phyloP scores from a whole-genome alignment of 2,113 vertebrate genomes.

The Hiodon alosoides region DNA sequence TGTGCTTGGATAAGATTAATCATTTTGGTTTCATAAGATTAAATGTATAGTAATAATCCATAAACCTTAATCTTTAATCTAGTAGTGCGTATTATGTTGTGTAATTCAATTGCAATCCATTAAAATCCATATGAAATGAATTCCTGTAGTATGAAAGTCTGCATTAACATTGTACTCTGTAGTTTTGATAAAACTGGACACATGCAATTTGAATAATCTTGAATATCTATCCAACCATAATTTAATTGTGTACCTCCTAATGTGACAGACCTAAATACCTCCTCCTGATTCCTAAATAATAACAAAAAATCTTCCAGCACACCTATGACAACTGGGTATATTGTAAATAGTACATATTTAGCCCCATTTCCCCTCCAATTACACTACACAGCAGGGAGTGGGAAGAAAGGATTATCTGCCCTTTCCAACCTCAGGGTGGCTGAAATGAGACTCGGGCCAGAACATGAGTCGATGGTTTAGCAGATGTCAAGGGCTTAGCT shows the following conservation, averaged over 20 bases:
- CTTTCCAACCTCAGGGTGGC: not conserved
- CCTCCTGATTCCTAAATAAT: not conserved
- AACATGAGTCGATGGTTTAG: not conserved
- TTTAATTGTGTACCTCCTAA: not conserved
- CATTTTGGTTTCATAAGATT: not conserved
- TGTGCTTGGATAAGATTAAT: not conserved
- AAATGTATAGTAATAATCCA: not conserved
- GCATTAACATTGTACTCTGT: not conserved
- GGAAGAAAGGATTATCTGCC: not conserved
- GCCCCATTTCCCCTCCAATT: not conserved
- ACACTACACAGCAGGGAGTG: not conserved
- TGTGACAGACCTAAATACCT: not conserved
- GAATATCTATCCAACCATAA: not conserved
- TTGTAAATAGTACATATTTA: not conserved
- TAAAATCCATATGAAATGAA: not conserved
- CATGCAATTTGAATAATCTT: not conserved
- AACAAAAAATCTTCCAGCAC: constrained; percentile 10
- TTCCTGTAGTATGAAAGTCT: not conserved
- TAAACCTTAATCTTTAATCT: not conserved
- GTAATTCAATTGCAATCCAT: not conserved
- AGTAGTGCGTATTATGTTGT: not conserved
- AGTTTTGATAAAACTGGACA: too few species aligned
- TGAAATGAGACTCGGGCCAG: not conserved
- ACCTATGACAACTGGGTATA: not conserved
- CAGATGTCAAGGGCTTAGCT: not conserved